Conservation (phyloP, 2,888 invertebrate species). For the Isoperla grammatica region DNA sequence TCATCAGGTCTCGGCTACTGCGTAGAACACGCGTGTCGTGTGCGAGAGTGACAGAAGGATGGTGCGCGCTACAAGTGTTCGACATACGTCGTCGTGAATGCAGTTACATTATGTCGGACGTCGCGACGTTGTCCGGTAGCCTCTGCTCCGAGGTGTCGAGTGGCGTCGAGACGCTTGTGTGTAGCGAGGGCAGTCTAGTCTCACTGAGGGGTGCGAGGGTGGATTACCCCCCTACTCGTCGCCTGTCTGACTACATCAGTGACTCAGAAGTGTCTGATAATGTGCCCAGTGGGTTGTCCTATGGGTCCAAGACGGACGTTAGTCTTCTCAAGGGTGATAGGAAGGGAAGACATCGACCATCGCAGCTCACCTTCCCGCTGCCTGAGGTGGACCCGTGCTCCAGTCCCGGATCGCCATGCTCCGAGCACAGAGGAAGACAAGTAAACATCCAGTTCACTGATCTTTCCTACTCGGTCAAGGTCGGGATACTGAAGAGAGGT, state of each 20-base stretch:
- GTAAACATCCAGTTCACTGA: constrained; percentile 62
- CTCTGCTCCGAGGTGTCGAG: neutral
- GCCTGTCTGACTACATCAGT: constrained; percentile 11
- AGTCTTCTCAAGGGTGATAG: neutral
- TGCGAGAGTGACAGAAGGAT: neutral
- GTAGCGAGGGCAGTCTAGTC: too few relatives aligned
- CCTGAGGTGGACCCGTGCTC: neutral
- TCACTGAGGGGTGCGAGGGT: too few relatives aligned
- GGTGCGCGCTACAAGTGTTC: neutral
- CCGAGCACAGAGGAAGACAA: constrained; percentile 15
- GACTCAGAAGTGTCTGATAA: constrained; percentile 13
- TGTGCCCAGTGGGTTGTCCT: constrained; percentile 7
- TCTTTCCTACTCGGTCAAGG: constrained; percentile 58
- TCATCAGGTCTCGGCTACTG: neutral
- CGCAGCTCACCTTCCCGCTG: neutral
- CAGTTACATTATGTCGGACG: neutral
- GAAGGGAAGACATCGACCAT: neutral
- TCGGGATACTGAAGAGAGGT: constrained; percentile 54
- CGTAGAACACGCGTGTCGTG: neutral
- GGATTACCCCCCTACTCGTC: neutral
- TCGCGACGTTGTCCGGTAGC: neutral
- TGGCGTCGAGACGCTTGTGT: neutral
- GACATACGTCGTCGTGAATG: neutral
- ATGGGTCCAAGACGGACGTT: constrained; percentile 9
- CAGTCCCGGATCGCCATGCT: neutral